Evolutionary conservation across 23 tunicate genomes (phyloP), one percentile per base, ranked within the genome.

Genomic region (Ciona savignyi): DNA sequence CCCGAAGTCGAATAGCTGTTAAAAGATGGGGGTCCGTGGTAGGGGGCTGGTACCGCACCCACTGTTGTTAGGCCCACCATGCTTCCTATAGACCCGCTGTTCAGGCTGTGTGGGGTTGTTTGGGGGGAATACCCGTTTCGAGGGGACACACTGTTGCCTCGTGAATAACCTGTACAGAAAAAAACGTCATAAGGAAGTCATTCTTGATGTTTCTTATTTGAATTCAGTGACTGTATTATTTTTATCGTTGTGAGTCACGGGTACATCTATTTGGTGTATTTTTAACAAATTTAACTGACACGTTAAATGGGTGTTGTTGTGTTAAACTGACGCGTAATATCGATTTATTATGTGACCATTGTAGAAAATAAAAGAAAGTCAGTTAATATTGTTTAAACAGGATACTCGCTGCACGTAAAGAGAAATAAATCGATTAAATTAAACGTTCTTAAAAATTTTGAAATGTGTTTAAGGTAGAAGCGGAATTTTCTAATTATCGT

Each of bases 91-190:
- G 78, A 33, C 23, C 62, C 65, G 70, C 32, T 30, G 33, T 33
- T 78, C 31, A 60, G 73, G 35, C 82, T 83, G 77, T 72, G 80
- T 26, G 96, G 89, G 33, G 82, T 74, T 32, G 72, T 72, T 30
- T 89, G 96, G 2, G 96, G 96, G 48, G 96, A 89, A 75, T 77
- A 89, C 25, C 96, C 89, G 60, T 79, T 82, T 33, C 81, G 31
- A 32, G 87, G 87, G 3, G 95, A 82, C 24, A 77, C 84, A 67
- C 87, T 81, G 80, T 88, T 71, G 11, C 84, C 95, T 35, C 95
- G 65, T 27, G 95, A 88, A 70, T 81, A 88, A 29, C 95, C 95
- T 88, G 67, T n/a, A 9, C 6, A 25, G 15, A 63, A 63, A 49
- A 49, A 49, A 49, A 20, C 61, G 61, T 49, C 20, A 49, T 49